These are phyloP conservation scores for Carassius gibelio DNA, from an alignment of 2,113 vertebrate species.

Conservation along the genomic window DNA sequence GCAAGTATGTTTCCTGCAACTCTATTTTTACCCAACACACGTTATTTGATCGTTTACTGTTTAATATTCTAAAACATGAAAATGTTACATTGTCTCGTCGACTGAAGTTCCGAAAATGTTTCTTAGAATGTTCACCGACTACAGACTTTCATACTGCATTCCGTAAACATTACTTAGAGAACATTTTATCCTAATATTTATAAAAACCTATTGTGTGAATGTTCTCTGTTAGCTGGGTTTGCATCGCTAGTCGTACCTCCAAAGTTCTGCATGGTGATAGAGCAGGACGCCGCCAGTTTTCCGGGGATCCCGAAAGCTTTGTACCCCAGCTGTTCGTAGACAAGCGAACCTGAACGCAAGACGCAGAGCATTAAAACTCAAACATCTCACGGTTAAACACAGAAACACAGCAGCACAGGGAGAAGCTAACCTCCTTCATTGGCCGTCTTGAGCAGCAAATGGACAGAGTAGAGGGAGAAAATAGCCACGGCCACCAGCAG, in stretches of 20 bases:
- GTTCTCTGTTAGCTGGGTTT: too few relatives aligned
- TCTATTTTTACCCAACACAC: too few relatives aligned
- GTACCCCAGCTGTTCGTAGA: constrained; percentile 93
- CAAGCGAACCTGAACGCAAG: constrained; percentile 80
- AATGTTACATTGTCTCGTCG: too few relatives aligned
- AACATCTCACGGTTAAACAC: not conserved
- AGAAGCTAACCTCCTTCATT: constrained; percentile 93
- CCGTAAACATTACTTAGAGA: too few relatives aligned
- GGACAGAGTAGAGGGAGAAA: constrained; percentile 95
- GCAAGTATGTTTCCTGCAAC: too few relatives aligned
- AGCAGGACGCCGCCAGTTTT: constrained; percentile 91
- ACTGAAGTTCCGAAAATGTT: too few relatives aligned
- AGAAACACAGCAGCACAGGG: constrained; percentile 19
- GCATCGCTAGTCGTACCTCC: constrained; percentile 79
- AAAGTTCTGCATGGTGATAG: constrained; percentile 97
- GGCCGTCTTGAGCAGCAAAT: constrained; percentile 95
- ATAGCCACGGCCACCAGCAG: constrained; percentile 87
- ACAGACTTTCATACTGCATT: too few relatives aligned
- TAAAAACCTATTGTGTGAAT: too few relatives aligned
- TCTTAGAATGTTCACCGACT: too few relatives aligned
- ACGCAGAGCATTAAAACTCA: not conserved
- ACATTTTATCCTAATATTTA: too few relatives aligned
- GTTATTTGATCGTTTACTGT: too few relatives aligned
- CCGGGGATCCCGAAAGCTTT: constrained; percentile 93
- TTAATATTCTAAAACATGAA: too few relatives aligned